Evolutionary conservation across 2,797 vertebrate genomes (phyloP).

Genomic region (Acestrorhynchus altus): DNA sequence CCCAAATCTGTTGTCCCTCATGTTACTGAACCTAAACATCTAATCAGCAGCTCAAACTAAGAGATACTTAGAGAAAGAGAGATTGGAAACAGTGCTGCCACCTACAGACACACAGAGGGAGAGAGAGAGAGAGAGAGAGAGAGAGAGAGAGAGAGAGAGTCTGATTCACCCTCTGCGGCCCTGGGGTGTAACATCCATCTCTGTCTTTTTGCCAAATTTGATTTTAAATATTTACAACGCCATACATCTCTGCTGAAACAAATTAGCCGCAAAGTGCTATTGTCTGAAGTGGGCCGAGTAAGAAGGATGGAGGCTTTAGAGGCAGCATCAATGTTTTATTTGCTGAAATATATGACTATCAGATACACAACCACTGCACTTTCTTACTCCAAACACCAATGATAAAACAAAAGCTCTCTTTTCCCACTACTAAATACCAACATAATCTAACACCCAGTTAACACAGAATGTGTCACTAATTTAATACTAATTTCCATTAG

Average conservation of each 20-base stretch:
- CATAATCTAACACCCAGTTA: background rate
- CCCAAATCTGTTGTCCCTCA: background rate
- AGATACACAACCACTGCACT: constrained; percentile 73
- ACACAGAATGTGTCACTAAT: background rate
- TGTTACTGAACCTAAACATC: background rate
- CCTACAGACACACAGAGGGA: constrained; percentile 42
- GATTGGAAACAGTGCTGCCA: constrained; percentile 52
- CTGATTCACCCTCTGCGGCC: constrained; percentile 81
- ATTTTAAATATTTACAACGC: constrained; percentile 99
- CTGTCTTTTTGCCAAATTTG: constrained; percentile 99
- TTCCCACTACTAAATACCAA: constrained; percentile 42
- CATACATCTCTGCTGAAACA: constrained; percentile 97
- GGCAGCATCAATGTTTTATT: constrained; percentile 99
- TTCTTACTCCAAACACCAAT: constrained; percentile 57
- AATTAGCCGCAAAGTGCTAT: constrained; percentile 98
- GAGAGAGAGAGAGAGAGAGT: constrained; percentile 55
- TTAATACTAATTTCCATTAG: background rate
- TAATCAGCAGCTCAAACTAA: constrained; percentile 1
- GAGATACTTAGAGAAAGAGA: background rate
- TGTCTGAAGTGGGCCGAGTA: constrained; percentile 93
- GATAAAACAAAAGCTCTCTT: constrained; percentile 57
- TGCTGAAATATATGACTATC: constrained; percentile 90
- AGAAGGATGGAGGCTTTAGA: constrained; percentile 97
- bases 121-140: constrained; percentile 62
- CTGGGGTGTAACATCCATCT: constrained; percentile 91